Conservation (phyloP, 2,797 vertebrate species). For the Trematomus bernacchii region DNA sequence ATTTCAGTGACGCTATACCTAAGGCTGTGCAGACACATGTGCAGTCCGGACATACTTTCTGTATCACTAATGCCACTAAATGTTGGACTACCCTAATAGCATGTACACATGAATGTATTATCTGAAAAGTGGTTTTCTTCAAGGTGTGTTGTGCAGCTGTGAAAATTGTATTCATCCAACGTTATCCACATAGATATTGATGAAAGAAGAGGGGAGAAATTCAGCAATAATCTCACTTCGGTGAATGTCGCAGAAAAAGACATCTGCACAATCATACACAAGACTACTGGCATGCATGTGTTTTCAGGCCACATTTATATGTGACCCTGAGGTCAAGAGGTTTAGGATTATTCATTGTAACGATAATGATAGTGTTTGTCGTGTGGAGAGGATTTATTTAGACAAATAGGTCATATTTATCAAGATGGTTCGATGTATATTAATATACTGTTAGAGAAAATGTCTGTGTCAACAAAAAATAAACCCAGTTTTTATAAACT, state of each 20-base stretch:
- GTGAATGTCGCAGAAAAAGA: constrained; percentile 26
- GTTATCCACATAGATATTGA: constrained; percentile 16
- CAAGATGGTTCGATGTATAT: not conserved
- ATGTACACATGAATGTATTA: not conserved
- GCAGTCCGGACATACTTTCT: not conserved
- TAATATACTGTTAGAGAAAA: not conserved
- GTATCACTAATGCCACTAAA: constrained; percentile 17
- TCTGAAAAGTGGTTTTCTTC: constrained; percentile 19
- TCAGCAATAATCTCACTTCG: not conserved
- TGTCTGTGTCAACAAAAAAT: constrained; percentile 12
- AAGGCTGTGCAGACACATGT: not conserved
- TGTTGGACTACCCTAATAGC: not conserved
- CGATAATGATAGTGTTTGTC: not conserved
- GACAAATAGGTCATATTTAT: constrained; percentile 10
- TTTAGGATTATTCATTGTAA: not conserved
- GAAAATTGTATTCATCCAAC: not conserved
- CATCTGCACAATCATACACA: constrained; percentile 13
- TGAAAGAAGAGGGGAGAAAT: constrained; percentile 6
- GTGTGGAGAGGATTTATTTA: not conserved
- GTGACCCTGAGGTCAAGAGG: not conserved
- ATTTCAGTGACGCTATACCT: constrained; percentile 14
- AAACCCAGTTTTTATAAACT: constrained; percentile 33
- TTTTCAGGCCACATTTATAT: constrained; percentile 21
- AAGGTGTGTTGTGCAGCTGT: not conserved
- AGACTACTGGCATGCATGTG: not conserved